A percentile compares a stretch with the other conserved stretches of the same genome.
Evolutionary conservation across 2,113 vertebrate genomes (phyloP).

Genomic region (Monarcha castaneiventris): DNA sequence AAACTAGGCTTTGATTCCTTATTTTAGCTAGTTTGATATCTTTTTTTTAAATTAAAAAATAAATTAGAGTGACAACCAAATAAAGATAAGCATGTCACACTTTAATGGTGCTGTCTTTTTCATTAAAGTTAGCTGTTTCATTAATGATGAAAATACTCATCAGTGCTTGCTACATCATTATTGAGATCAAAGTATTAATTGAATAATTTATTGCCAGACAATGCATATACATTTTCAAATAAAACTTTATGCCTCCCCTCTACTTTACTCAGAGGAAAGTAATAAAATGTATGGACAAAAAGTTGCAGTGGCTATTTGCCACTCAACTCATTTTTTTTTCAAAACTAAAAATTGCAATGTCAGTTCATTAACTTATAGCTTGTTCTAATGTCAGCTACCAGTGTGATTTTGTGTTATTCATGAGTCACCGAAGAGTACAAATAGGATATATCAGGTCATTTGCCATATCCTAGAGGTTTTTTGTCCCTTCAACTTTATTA

Average conservation of each 20-base stretch:
- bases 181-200: not conserved
- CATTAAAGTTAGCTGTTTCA: not conserved
- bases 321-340: not conserved
- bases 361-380: not conserved
- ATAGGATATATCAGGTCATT: not conserved
- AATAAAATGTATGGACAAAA: not conserved
- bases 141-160: not conserved
- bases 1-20: not conserved
- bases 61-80: not conserved
- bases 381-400: not conserved
- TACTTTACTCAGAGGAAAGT: not conserved
- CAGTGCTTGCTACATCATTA: not conserved
- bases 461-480: not conserved
- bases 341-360: not conserved
- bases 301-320: not conserved
- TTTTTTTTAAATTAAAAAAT: not conserved
- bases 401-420: not conserved
- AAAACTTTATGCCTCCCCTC: not conserved
- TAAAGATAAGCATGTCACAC: not conserved
- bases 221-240: not conserved
- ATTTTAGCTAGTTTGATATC: not conserved
- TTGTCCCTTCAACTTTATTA: not conserved
- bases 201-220: not conserved
- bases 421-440: not conserved
- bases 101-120: not conserved